phyloP scores from a whole-genome alignment of 2,113 vertebrate species.

The Laticauda laticaudata region DNA sequence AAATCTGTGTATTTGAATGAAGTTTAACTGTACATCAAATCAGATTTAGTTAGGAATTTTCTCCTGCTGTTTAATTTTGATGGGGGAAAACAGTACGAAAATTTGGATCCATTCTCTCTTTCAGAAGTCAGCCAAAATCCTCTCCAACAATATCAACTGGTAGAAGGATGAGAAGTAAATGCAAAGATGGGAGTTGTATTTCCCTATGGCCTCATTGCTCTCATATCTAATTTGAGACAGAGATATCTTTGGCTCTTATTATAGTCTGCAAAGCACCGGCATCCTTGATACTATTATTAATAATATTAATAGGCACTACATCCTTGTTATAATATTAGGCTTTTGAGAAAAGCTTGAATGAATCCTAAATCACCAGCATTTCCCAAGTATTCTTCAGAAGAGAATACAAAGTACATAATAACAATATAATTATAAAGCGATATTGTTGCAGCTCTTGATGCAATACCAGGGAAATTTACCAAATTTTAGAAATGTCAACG shows the following conservation, averaged over 20 bases:
- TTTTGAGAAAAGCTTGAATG: neutral
- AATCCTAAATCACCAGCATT: neutral
- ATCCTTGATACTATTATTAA: neutral
- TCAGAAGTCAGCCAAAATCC: neutral
- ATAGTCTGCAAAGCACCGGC: neutral
- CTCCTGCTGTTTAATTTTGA: neutral
- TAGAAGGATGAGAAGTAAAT: neutral
- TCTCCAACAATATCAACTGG: neutral
- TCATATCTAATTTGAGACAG: neutral
- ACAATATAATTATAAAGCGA: neutral
- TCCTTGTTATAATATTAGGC: neutral
- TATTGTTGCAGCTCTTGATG: neutral
- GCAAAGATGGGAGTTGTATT: neutral
- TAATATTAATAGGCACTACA: neutral
- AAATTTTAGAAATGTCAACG: neutral
- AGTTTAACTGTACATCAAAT: neutral
- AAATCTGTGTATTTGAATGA: too few species aligned
- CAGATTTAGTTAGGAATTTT: neutral
- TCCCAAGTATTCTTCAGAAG: neutral
- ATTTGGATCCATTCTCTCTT: neutral
- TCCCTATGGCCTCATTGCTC: neutral
- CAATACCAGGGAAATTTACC: neutral
- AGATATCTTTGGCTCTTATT: neutral
- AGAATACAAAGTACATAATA: neutral
- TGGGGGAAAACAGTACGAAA: neutral